phyloP scores from a whole-genome alignment of 2,797 vertebrate species.

The Agapornis canus region DNA sequence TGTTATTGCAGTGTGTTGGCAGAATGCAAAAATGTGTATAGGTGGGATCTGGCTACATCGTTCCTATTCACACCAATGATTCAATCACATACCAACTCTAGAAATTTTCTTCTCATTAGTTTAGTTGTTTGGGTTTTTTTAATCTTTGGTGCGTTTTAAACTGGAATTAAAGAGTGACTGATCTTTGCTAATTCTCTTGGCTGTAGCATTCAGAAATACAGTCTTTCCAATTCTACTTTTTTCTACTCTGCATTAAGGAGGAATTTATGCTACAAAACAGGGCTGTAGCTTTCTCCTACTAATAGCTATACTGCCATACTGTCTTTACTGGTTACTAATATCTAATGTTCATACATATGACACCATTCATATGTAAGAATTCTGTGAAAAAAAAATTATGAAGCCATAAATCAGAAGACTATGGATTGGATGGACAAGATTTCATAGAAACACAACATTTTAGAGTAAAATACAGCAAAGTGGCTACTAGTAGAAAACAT shows the following conservation, averaged over 20 bases:
- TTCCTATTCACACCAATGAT: neutral
- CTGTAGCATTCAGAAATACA: neutral
- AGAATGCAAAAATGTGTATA: neutral
- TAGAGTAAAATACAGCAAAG: neutral
- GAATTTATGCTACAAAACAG: neutral
- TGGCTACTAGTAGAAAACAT: neutral
- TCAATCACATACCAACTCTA: neutral
- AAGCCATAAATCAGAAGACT: neutral
- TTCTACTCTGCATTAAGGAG: neutral
- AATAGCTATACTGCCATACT: neutral
- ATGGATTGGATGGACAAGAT: neutral
- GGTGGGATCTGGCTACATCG: neutral
- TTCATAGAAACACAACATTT: neutral
- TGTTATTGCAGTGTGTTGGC: neutral
- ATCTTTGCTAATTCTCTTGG: neutral
- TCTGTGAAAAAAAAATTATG: neutral
- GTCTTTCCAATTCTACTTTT: neutral
- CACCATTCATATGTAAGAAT: neutral
- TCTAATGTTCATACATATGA: neutral
- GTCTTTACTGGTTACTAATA: neutral
- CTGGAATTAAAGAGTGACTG: neutral
- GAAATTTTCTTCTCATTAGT: neutral
- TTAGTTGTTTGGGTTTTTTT: neutral
- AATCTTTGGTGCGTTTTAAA: neutral
- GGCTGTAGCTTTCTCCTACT: neutral